phyloP scores from a whole-genome alignment of 2,888 invertebrate genomes.

The Clostera curtula region DNA sequence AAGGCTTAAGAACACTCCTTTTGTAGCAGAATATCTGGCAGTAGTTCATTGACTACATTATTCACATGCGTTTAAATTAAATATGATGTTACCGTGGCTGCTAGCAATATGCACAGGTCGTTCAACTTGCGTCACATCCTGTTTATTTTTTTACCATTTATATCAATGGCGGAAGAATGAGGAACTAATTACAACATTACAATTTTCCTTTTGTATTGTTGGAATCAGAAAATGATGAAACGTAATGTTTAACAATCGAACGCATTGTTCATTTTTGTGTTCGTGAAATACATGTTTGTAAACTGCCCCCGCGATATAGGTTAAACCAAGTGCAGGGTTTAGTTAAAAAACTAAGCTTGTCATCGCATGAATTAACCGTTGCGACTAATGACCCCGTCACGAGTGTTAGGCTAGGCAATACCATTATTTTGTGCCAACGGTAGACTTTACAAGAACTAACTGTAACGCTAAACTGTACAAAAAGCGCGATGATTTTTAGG shows the following conservation, averaged over 20 bases:
- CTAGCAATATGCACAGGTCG: slow-evolving; percentile 44
- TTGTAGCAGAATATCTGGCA: slow-evolving; percentile 2
- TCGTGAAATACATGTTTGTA: no score
- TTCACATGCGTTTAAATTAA: slow-evolving; percentile 40
- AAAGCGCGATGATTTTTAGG: slow-evolving; percentile 23
- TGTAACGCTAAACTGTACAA: slow-evolving; percentile 38
- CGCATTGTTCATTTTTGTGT: no score
- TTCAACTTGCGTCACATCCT: slow-evolving; percentile 54
- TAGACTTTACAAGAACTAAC: slow-evolving; percentile 47
- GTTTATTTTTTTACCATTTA: slow-evolving; percentile 30
- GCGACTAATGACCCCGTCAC: slow-evolving; percentile 54
- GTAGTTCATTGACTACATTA: slow-evolving; percentile 35
- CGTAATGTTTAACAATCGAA: slow-evolving; percentile 1
- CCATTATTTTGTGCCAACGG: slow-evolving; percentile 34
- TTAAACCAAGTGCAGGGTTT: no score
- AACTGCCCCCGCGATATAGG: no score
- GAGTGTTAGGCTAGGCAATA: slow-evolving; percentile 19
- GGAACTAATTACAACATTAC: no score
- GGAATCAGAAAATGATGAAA: no score
- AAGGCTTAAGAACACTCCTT: slow-evolving; percentile 1
- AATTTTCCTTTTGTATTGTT: no score
- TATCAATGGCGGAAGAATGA: no score
- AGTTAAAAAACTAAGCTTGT: slow-evolving; percentile 21
- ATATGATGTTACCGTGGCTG: slow-evolving; percentile 31
- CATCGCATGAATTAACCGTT: slow-evolving; percentile 40